A percentile compares a stretch with the other conserved stretches of the same genome.
Conservation (phyloP, 2,888 invertebrate genomes). For the Micoletzkya japonica region DNA sequence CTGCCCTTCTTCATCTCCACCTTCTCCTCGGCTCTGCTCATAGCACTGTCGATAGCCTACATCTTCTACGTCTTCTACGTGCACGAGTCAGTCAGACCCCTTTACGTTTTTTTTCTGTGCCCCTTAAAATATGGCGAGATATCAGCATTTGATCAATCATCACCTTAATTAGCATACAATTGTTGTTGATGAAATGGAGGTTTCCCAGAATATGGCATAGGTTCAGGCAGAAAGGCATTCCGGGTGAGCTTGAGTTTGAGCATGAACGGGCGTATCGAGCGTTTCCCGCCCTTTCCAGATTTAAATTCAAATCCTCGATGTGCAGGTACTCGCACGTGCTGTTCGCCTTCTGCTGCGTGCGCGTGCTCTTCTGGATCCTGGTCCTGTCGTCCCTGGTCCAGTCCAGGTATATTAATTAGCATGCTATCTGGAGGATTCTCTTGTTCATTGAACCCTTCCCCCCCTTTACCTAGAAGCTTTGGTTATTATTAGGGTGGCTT, state of each 20-base stretch:
- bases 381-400: not conserved
- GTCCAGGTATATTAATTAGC: conserved; percentile 23
- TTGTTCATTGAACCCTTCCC: not conserved
- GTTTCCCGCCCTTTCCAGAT: too few species aligned
- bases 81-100: conserved; percentile 31
- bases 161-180: too few species aligned
- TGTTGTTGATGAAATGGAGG: too few species aligned
- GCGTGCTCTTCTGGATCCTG: conserved; percentile 31
- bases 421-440: not conserved
- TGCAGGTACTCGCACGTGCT: conserved; percentile 38
- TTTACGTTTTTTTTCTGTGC: too few species aligned
- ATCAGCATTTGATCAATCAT: too few species aligned
- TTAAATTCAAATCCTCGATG: too few species aligned
- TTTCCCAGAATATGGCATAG: too few species aligned
- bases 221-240: too few species aligned
- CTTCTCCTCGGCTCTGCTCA: conserved; percentile 25
- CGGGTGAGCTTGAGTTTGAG: too few species aligned
- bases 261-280: too few species aligned
- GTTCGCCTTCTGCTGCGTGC: conserved; percentile 37
- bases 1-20: conserved; percentile 35
- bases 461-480: not conserved
- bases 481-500: too few species aligned
- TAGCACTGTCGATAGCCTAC: conserved; percentile 38
- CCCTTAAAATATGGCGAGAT: too few species aligned
- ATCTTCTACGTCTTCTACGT: conserved; percentile 44